Evolutionary conservation across 2,888 invertebrate species (phyloP).

Genomic region (Agrochola litura): DNA sequence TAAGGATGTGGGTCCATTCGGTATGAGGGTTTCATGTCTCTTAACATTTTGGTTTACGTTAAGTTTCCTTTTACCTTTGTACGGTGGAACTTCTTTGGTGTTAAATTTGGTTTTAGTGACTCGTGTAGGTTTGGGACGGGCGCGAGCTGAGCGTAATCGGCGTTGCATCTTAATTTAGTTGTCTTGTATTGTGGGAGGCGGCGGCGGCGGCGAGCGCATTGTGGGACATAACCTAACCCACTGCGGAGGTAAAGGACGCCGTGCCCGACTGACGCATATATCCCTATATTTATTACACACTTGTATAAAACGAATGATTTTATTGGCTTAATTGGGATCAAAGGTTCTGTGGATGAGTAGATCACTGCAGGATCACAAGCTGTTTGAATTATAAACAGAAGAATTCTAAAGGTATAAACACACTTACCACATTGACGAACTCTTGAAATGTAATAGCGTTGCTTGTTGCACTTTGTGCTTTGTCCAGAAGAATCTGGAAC

Average conservation of each 20-base stretch:
- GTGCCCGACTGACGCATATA: conserved; percentile 73
- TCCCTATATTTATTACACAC: conserved; percentile 77
- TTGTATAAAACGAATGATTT: conserved; percentile 71
- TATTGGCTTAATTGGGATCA: conserved; percentile 75
- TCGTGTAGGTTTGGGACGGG: conserved; percentile 72
- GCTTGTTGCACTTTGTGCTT: conserved; percentile 92
- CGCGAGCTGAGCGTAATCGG: conserved; percentile 84
- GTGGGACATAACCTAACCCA: conserved; percentile 81
- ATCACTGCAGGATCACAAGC: conserved; percentile 31
- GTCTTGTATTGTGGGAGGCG: conserved; percentile 87
- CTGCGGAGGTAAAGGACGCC: conserved; percentile 78
- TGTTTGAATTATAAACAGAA: background rate
- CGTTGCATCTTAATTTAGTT: conserved; percentile 90
- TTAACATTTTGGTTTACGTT: conserved; percentile 79
- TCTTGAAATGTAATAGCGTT: conserved; percentile 97
- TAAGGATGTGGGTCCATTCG: conserved; percentile 80
- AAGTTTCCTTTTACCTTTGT: conserved; percentile 63
- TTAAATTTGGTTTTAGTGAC: conserved; percentile 72
- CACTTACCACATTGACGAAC: conserved; percentile 97
- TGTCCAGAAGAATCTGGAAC: conserved; percentile 92
- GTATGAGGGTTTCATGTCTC: conserved; percentile 70
- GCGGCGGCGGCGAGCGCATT: conserved; percentile 73
- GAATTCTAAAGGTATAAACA: background rate
- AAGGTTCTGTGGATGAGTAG: conserved; percentile 36
- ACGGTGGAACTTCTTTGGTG: conserved; percentile 64